These are phyloP conservation scores for Tillus elongatus DNA, from an alignment of 2,888 invertebrate genomes.

Conservation along the genomic window DNA sequence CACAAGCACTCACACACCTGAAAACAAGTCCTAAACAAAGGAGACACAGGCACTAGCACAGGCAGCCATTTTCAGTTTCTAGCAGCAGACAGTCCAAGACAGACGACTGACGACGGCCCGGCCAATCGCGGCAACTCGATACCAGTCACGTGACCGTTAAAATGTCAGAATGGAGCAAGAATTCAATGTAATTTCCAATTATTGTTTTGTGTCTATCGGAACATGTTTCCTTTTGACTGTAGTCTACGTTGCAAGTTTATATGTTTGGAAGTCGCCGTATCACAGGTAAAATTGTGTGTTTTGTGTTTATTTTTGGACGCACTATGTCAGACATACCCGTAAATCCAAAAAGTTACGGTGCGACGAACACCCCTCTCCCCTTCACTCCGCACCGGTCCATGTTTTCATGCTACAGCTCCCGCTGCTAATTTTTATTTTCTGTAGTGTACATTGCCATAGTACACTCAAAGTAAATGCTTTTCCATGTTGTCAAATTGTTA, in stretches of 20 bases:
- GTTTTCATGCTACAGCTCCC: conserved; percentile 2
- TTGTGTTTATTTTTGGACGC: background rate
- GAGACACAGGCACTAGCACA: conserved; percentile 69
- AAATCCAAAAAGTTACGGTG: conserved; percentile 6
- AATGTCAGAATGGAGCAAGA: conserved; percentile 31
- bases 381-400: conserved; percentile 6
- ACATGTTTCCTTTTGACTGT: conserved; percentile 70
- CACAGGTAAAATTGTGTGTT: conserved; percentile 50
- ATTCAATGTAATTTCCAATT: conserved; percentile 33
- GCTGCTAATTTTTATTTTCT: conserved; percentile 8
- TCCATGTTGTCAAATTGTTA: no score
- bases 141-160: conserved; percentile 20
- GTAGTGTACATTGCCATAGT: no score
- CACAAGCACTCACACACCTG: conserved; percentile 40
- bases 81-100: conserved; percentile 16
- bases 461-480: no score
- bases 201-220: conserved; percentile 55
- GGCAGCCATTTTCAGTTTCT: conserved; percentile 67
- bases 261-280: conserved; percentile 73
- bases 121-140: no score
- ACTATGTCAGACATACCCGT: no score
- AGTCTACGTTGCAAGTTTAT: conserved; percentile 77
- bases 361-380: conserved; percentile 1
- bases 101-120: conserved; percentile 23
- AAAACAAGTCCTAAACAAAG: conserved; percentile 65